Base-by-base conservation (phyloP, 2,797 vertebrate species). In the Martes flavigula region DNA sequence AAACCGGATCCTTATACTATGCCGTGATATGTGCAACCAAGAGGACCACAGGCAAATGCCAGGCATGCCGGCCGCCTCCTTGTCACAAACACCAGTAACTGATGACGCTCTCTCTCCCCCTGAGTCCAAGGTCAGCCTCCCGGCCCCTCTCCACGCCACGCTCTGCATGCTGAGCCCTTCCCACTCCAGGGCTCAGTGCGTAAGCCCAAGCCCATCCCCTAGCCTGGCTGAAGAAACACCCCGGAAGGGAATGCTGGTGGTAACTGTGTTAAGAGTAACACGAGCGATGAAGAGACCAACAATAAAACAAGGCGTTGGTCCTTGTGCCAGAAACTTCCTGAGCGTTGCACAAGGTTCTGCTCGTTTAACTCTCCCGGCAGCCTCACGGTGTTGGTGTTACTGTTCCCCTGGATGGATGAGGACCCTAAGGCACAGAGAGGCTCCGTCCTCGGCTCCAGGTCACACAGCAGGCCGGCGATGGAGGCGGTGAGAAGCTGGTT, bases 11-110 rank as follows among this genome's bases (percentile, higher is more conserved):
- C 25, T 12, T 9, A 0, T 13, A 4, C 58, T 17, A 2, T 2
- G 18, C 2, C 3, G 43, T 30, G 13, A 25, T 7, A 2, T 0
- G 6, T 40, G 40, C 2, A 27, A 14, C 20, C 2, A 1, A 6
- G 43, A 23, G 23, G 43, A 35, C 43, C 72, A 20, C 12, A n/a
- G 89, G 94, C 58, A 54, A 18, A 18, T 0, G 0, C 0, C 1
- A 0, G 46, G n/a, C 17, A 7, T 3, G 2, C 40, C 15, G 0
- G 5, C 12, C 15, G 25, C 9, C 9, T 10, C 5, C 51, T 32
- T 13, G 68, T 82, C 10, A 60, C 40, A 21, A 10, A 51, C 15
- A 12, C 5, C 27, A 3, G 48, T 14, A 8, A 40, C 8, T 2
- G 51, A n/a, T 4, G n/a, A 87, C 2, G 30, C 7, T 13, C 21